Conservation (phyloP, 2,888 invertebrate species). For the Auanema sp. region DNA sequence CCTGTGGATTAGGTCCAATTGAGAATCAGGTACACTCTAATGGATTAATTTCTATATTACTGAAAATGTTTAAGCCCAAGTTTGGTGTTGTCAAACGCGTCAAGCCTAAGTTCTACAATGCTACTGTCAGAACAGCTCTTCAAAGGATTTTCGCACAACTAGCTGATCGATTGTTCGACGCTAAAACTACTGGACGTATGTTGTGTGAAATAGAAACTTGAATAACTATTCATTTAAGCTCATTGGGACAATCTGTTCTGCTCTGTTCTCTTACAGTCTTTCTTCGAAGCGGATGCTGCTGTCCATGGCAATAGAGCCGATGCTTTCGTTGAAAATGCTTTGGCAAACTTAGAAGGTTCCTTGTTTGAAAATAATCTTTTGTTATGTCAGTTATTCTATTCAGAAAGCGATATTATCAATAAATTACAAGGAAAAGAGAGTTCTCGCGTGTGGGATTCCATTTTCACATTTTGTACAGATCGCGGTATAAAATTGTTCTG, state of each 20-base stretch:
- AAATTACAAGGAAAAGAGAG: slow-evolving; percentile 27
- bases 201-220: too few species aligned
- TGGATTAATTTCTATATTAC: background rate
- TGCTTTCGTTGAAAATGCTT: background rate
- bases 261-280: too few species aligned
- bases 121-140: too few species aligned
- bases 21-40: background rate
- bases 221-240: too few species aligned
- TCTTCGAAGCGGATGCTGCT: background rate
- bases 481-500: background rate
- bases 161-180: too few species aligned
- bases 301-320: background rate
- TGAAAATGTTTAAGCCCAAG: background rate
- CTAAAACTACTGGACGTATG: too few species aligned
- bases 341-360: background rate
- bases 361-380: background rate
- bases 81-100: background rate
- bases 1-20: slow-evolving; percentile 20
- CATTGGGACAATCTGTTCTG: too few species aligned
- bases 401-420: slow-evolving; percentile 9
- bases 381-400: background rate
- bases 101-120: background rate
- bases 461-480: slow-evolving; percentile 13
- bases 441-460: slow-evolving; percentile 44
- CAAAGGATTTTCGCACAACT: too few species aligned